Evolutionary conservation across 2,888 invertebrate genomes (phyloP).

Genomic region (Thereva unica): DNA sequence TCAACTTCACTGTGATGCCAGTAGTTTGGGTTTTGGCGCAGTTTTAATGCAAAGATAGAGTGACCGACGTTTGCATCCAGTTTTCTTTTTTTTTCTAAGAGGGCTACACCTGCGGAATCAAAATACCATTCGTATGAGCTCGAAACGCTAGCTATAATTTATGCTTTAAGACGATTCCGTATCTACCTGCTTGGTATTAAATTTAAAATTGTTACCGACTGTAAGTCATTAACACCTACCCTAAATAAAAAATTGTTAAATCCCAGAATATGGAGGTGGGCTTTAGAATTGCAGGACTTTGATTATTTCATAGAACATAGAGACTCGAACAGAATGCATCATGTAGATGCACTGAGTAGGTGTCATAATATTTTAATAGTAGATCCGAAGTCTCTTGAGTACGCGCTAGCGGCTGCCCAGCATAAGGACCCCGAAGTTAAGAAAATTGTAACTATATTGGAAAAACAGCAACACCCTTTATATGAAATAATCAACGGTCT

Average conservation of each 20-base stretch:
- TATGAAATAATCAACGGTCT: conserved; percentile 20
- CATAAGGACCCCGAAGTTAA: conserved; percentile 39
- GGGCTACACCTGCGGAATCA: conserved; percentile 41
- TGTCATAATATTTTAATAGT: conserved; percentile 42
- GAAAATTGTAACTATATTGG: conserved; percentile 37
- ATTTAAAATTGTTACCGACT: conserved; percentile 49
- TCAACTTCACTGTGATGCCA: conserved; percentile 52
- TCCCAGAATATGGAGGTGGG: conserved; percentile 48
- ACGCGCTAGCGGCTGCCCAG: conserved; percentile 42
- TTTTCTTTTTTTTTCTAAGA: conserved; percentile 47
- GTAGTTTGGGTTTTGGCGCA: conserved; percentile 48
- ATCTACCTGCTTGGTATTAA: conserved; percentile 46
- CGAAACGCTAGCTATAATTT: conserved; percentile 46
- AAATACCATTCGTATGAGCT: conserved; percentile 51
- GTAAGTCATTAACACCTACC: conserved; percentile 46
- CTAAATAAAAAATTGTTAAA: conserved; percentile 48
- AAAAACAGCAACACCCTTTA: conserved; percentile 22
- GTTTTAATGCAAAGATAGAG: conserved; percentile 49
- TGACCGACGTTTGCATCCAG: conserved; percentile 46
- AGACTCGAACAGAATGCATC: conserved; percentile 43
- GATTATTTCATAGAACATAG: conserved; percentile 45
- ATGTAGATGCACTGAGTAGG: conserved; percentile 47
- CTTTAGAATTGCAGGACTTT: conserved; percentile 45
- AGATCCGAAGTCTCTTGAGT: conserved; percentile 44
- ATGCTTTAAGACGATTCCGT: conserved; percentile 46